These are phyloP conservation scores for Mesoligia furuncula DNA, from an alignment of 2,888 invertebrate genomes.

Conservation along the genomic window DNA sequence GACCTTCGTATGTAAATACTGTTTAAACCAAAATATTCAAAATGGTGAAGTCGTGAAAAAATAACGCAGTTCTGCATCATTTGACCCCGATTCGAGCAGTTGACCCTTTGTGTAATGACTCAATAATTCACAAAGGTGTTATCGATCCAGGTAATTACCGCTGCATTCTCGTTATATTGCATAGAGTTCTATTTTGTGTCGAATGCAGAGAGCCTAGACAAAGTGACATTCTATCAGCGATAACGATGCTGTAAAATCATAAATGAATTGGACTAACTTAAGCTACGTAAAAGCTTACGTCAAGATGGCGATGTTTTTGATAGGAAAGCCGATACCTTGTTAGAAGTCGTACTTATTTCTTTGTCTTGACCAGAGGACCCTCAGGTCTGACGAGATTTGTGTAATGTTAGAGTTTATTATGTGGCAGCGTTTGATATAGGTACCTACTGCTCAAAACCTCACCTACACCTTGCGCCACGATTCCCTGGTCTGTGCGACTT, in stretches of 20 bases:
- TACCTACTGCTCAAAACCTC: background rate
- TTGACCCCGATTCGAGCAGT: background rate
- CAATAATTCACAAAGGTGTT: conserved; percentile 4
- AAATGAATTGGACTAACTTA: background rate
- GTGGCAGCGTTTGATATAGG: background rate
- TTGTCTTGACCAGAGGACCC: background rate
- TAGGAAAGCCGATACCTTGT: too few species aligned
- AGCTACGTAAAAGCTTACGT: background rate
- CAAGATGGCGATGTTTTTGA: too few species aligned
- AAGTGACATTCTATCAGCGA: background rate
- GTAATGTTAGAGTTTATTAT: background rate
- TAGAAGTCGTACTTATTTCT: background rate
- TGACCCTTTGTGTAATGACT: background rate
- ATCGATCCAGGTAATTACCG: background rate
- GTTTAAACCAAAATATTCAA: background rate
- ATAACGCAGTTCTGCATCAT: background rate
- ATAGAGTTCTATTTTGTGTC: background rate
- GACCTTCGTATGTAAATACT: background rate
- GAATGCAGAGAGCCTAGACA: background rate
- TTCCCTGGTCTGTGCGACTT: too few species aligned
- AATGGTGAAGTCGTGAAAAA: background rate
- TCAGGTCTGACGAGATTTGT: background rate
- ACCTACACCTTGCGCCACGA: background rate
- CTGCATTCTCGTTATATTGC: conserved; percentile 14
- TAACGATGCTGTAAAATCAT: background rate